Evolutionary conservation across 2,113 vertebrate genomes (phyloP).

Genomic region (Lepus americanus): DNA sequence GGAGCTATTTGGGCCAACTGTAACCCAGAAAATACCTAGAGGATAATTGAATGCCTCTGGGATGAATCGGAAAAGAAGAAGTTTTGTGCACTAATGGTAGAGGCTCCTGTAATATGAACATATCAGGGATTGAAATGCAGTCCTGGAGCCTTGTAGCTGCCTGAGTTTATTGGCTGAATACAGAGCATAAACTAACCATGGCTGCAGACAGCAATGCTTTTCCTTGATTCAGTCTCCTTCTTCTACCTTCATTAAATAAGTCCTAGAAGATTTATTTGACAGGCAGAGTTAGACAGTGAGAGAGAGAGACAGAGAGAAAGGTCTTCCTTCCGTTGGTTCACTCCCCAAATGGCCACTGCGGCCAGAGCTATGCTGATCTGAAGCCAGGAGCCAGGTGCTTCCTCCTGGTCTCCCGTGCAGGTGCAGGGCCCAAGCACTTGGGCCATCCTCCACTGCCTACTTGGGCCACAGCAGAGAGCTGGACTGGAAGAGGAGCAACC

Average conservation of each 20-base stretch:
- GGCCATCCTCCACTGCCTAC: too few relatives aligned
- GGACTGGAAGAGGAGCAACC: too few relatives aligned
- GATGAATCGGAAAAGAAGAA: conserved; percentile 39
- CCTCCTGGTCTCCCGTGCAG: too few relatives aligned
- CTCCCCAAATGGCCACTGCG: too few relatives aligned
- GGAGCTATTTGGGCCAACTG: not conserved
- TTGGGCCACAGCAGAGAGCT: too few relatives aligned
- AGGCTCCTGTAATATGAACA: not conserved
- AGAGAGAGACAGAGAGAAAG: too few relatives aligned
- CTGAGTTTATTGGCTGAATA: not conserved
- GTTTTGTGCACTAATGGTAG: not conserved
- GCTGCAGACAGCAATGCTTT: not conserved
- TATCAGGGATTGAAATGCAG: not conserved
- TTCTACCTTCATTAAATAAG: conserved; percentile 31
- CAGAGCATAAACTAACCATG: not conserved
- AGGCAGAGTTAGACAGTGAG: too few relatives aligned
- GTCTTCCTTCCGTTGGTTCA: too few relatives aligned
- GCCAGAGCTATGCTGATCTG: too few relatives aligned
- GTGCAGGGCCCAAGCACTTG: too few relatives aligned
- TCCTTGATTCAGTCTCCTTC: conserved; percentile 37
- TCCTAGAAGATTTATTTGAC: not conserved
- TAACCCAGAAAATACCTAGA: not conserved
- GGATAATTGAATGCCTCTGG: not conserved
- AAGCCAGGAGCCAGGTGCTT: too few relatives aligned
- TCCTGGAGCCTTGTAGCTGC: not conserved